These are phyloP conservation scores for Dilophus febrilis DNA, from an alignment of 2,888 invertebrate genomes.

Conservation along the genomic window DNA sequence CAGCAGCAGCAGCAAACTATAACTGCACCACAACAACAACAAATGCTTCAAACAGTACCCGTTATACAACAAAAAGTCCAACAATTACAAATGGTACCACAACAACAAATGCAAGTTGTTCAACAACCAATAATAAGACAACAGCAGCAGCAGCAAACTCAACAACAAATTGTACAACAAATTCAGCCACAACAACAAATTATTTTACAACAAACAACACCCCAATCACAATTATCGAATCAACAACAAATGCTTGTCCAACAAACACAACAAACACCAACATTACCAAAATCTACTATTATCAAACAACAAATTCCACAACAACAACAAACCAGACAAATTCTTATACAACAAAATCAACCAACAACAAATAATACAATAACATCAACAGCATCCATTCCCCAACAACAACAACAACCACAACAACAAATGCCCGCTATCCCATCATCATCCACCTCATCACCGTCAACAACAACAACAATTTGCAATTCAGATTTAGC, in stretches of 20 bases:
- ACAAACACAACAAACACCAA: too few species aligned
- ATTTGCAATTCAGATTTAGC: slow-evolving; percentile 61
- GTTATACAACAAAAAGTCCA: slow-evolving; percentile 20
- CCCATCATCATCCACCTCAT: slow-evolving; percentile 16
- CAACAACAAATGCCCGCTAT: slow-evolving; percentile 21
- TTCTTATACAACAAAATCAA: slow-evolving; percentile 24
- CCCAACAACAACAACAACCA: slow-evolving; percentile 18
- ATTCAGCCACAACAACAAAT: slow-evolving; percentile 15
- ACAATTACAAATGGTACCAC: slow-evolving; percentile 14
- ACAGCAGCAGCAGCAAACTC: slow-evolving; percentile 16
- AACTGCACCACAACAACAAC: slow-evolving; percentile 11
- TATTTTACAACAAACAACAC: slow-evolving; percentile 9
- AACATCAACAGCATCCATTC: slow-evolving; percentile 26
- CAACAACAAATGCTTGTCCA: slow-evolving; percentile 14
- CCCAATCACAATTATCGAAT: too few species aligned
- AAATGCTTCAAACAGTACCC: slow-evolving; percentile 16
- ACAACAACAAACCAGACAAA: slow-evolving; percentile 12
- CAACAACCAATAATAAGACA: slow-evolving; percentile 8
- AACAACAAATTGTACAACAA: slow-evolving; percentile 19
- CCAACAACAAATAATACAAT: slow-evolving; percentile 19
- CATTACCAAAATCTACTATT: too few species aligned
- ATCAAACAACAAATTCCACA: slow-evolving; percentile 12
- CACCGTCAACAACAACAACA: slow-evolving; percentile 29
- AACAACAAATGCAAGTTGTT: slow-evolving; percentile 14
- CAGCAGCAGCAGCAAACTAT: slow-evolving; percentile 9